A percentile compares a stretch with the other conserved stretches of the same genome.
Evolutionary conservation across 2,888 invertebrate genomes (phyloP).

Genomic region (Drosophila aldrichi): DNA sequence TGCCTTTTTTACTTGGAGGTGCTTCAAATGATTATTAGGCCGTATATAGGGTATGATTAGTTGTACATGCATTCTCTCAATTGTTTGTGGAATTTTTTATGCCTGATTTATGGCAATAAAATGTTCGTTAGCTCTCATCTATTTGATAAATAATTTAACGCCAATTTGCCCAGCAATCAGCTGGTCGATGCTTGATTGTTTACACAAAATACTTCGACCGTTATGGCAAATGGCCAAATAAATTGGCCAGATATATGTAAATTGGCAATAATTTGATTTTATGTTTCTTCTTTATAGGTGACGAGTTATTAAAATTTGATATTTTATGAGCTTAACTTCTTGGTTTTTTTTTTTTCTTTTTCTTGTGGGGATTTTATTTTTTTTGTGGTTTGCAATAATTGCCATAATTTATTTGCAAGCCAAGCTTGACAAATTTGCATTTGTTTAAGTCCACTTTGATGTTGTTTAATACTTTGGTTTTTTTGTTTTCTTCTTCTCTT

Average conservation of each 20-base stretch:
- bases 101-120: constrained; percentile 47
- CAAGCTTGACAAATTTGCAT: constrained; percentile 69
- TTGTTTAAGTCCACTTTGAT: constrained; percentile 24
- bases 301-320: constrained; percentile 60
- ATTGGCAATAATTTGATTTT: constrained; percentile 62
- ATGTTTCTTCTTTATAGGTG: constrained; percentile 51
- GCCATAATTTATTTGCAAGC: constrained; percentile 70
- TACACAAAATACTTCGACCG: constrained; percentile 62
- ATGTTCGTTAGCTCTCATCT: constrained; percentile 22
- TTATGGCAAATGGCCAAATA: constrained; percentile 65
- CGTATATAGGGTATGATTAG: constrained; percentile 16
- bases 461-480: constrained; percentile 32
- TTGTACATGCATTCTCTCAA: constrained; percentile 18
- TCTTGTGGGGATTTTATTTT: constrained; percentile 1
- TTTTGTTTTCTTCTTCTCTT: background rate
- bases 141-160: constrained; percentile 51
- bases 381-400: constrained; percentile 65
- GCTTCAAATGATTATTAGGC: background rate
- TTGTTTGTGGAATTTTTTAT: constrained; percentile 41
- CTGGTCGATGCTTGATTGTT: constrained; percentile 45
- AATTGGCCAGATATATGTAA: constrained; percentile 54
- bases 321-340: constrained; percentile 52
- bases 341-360: constrained; percentile 6
- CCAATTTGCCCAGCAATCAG: constrained; percentile 30
- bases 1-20: constrained; percentile 8